Evolutionary conservation across 2,797 vertebrate genomes (phyloP).

Genomic region (Coracias cyanogaster): DNA sequence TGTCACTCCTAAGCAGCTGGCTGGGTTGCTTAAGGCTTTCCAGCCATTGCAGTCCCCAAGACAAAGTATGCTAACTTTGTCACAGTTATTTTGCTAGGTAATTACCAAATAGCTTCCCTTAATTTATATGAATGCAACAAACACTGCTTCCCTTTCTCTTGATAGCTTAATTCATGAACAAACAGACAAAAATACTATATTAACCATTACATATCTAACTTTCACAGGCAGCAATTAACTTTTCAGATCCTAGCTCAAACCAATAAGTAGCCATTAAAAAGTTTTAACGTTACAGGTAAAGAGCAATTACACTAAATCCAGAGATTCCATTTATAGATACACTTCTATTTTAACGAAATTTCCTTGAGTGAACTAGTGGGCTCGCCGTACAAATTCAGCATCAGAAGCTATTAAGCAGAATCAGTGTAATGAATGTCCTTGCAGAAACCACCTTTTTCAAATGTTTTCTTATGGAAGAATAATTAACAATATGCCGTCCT

Average conservation of each 20-base stretch:
- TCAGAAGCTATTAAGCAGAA: neutral
- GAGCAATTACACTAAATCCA: neutral
- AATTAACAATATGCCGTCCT: neutral
- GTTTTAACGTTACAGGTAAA: neutral
- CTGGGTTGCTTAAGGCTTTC: neutral
- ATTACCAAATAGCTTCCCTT: neutral
- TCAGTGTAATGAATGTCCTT: neutral
- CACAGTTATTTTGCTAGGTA: neutral
- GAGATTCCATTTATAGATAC: neutral
- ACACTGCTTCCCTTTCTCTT: neutral
- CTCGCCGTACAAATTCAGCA: neutral
- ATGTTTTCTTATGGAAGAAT: neutral
- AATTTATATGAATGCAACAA: neutral
- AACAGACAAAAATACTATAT: neutral
- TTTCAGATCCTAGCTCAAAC: neutral
- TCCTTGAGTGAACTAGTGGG: neutral
- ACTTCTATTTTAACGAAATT: neutral
- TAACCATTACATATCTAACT: neutral
- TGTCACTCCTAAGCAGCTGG: neutral
- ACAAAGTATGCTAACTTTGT: neutral
- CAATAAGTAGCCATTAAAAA: neutral
- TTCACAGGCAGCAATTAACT: neutral
- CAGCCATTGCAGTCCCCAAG: neutral
- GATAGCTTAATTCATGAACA: neutral
- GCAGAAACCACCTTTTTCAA: neutral